Conservation (phyloP, 2,797 vertebrate species). For the Passerculus sandwichensis region DNA sequence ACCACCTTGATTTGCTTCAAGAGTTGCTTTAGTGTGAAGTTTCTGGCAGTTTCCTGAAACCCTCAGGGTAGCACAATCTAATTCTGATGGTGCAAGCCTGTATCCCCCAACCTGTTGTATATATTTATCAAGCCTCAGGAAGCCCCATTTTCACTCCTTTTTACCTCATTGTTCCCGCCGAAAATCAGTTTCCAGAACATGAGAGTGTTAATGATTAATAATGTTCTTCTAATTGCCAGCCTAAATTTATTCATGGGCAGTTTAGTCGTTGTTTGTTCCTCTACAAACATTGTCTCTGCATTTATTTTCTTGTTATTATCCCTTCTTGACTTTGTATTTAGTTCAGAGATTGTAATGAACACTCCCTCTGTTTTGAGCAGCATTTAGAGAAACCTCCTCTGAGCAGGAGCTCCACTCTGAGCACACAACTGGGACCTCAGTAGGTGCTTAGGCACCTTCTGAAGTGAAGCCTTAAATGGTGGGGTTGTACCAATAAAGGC, state of each 20-base stretch:
- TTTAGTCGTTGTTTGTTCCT: not conserved
- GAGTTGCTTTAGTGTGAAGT: not conserved
- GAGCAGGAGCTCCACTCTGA: not conserved
- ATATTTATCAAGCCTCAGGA: not conserved
- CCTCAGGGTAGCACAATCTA: not conserved
- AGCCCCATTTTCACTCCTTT: not conserved
- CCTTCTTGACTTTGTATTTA: not conserved
- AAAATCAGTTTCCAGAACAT: not conserved
- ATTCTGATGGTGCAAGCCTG: not conserved
- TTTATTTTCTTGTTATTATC: conserved; percentile 9
- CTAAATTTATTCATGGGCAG: conserved; percentile 49
- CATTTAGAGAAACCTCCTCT: not conserved
- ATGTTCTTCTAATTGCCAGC: not conserved
- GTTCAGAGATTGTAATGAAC: conserved; percentile 19
- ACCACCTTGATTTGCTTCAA: not conserved
- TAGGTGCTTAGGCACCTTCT: not conserved
- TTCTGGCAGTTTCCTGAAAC: not conserved
- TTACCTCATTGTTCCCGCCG: not conserved
- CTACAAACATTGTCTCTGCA: not conserved
- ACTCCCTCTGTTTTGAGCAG: not conserved
- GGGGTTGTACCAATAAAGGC: not conserved
- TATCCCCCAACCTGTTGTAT: not conserved
- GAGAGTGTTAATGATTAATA: not conserved
- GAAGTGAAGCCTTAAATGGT: conserved; percentile 1
- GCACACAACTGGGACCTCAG: conserved; percentile 9